Evolutionary conservation across 2,797 vertebrate species (phyloP), one percentile per base, ranked within the genome.

Genomic region (Hybognathus amarus): DNA sequence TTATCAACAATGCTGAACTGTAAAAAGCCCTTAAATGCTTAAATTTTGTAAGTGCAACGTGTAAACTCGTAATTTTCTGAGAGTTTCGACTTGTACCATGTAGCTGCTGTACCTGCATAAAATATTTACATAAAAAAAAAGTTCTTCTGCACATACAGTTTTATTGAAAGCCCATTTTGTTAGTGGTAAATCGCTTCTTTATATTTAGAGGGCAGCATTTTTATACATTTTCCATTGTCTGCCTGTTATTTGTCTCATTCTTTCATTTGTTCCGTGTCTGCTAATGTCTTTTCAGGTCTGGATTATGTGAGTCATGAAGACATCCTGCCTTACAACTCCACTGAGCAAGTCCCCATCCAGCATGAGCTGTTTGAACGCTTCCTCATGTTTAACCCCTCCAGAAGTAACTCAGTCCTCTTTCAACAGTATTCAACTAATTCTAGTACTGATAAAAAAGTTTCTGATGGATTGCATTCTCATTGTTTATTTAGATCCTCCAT

Each of bases 231-330:
- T 30, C 15, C 27, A 36, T 67, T 30, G 10, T 63, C 42, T 56
- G 38, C 33, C 13, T 63, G 6, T 24, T 75, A 12, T 75, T 47
- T 84, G 13, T 2, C 27, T 67, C 7, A n/a, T 27, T 5, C 61
- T 59, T 87, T 80, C 20, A 0, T 5, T 81, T 13, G 2, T 22
- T 40, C 5, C 75, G 27, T 70, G 0, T 75, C 30, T 82, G 66
- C 10, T 36, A 71, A 45, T 82, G 5, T 54, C 38, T 11, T n/a
- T 87, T 87, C 90, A 98, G 98, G 98, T 89, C 93, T 99, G 91
- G 98, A 99, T 91, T 99, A 99, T 10, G 98, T 99, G 88, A 99
- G 98, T 91, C 98, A 99, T 74, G 98, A 99, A 91, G 98, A 99
- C 91, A 98, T 99, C 90, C 95, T 99, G 82, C 98, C 98, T n/a